Base-by-base conservation (phyloP, 1,140 invertebrate genomes). In the Microplitis mediator region DNA sequence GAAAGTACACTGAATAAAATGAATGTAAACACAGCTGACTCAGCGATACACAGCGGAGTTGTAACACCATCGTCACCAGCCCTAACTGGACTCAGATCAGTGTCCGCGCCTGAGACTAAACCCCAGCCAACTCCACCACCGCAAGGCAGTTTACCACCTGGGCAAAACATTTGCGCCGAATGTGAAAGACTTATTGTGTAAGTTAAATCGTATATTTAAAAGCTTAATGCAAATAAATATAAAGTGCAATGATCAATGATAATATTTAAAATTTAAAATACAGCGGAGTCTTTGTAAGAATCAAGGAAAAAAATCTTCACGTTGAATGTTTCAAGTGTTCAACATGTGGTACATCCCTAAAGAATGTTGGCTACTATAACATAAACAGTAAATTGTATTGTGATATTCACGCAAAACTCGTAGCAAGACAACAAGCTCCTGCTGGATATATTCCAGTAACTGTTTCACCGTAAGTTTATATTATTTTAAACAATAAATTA, bases 281-380 rank as follows among this genome's bases (percentile, higher is more conserved):
- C 85, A 98, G 96, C 76, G 97, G 97, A 67, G 96, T 98, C 50
- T 98, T 97, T 89, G 96, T 97, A 52, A 92, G 95, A 81, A 97
- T 98, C 86, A 97, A 97, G 90, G 96, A 97, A 77, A 97, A 97
- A 87, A 97, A 96, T 82, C 88, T 98, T 70, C 97, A 98, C 88
- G 95, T 97, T 63, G 96, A 98, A 81, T 99, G 97, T 86, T 98
- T 99, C 90, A 97, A 97, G 86, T 99, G 97, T 86, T 92, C 95
- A 58, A 97, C 96, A 52, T 99, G 97, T 85, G 96, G 97, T 74
- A 92, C 94, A 36, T 97, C 96, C 9, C 88, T 98, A 73, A 98
- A 98, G 88, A 98, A 99, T 88, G 94, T 97, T 84, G 96, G 96
- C 61, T 98, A 98, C 85, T 98, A 97, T 90, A 97, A 96, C 84